Conservation (phyloP, 1,140 invertebrate species). For the Drosophila sp. region DNA sequence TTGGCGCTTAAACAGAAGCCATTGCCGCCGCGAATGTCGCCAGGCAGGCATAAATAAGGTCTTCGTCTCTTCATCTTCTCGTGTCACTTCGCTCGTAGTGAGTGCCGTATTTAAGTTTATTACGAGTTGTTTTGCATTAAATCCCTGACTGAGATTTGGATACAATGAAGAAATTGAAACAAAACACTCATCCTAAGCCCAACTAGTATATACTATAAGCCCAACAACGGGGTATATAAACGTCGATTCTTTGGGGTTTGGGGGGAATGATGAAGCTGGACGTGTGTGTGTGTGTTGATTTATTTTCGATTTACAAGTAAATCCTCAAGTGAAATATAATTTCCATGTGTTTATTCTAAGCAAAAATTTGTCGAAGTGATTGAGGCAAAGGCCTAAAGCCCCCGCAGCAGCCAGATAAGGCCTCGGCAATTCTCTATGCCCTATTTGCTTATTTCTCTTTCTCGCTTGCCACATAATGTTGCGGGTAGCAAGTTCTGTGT, state of each 20-base stretch:
- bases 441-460: constrained; percentile 4
- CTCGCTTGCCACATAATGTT: constrained; percentile 19
- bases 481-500: neutral
- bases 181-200: constrained; percentile 42
- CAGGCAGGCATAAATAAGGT: constrained; percentile 61
- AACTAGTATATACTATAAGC: constrained; percentile 38
- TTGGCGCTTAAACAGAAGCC: constrained; percentile 78
- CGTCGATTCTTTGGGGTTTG: too few species aligned
- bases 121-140: constrained; percentile 69
- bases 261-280: constrained; percentile 34
- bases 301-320: constrained; percentile 73
- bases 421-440: constrained; percentile 23
- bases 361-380: constrained; percentile 52
- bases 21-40: constrained; percentile 37
- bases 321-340: constrained; percentile 72
- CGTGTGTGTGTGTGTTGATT: constrained; percentile 53
- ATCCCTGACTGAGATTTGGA: constrained; percentile 62
- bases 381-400: constrained; percentile 45
- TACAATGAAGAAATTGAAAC: constrained; percentile 61
- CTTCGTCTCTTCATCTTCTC: neutral
- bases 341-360: constrained; percentile 70
- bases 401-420: constrained; percentile 12
- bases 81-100: constrained; percentile 15
- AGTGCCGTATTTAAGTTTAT: constrained; percentile 63
- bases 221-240: constrained; percentile 6